Base-by-base conservation (phyloP, 1,140 invertebrate genomes). In the Tetranychus urticae region DNA sequence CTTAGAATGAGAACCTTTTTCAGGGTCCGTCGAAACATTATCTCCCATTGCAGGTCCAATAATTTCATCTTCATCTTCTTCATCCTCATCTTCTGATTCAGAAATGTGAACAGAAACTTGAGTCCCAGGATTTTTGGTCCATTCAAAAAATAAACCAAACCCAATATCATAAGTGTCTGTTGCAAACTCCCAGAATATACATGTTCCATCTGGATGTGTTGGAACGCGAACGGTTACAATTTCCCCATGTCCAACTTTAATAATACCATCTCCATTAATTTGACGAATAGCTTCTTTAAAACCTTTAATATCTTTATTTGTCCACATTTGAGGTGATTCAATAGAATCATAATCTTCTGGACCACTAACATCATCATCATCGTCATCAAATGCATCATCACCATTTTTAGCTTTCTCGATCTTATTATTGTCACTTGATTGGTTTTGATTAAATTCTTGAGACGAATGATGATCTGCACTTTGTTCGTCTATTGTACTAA, bases 151-250 rank as follows among this genome's bases (percentile, higher is more conserved):
- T 52, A 99, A 81, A 6, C 94, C 96, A 76, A 99, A 99, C 56
- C 92, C 94, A 68, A 99, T 90, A 70, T 99, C 96, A 72, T 97
- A 98, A 68, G 81, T 82, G 71, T 99, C 96, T 0, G 94, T 98
- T 8, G 92, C 90, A 74, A 99, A 99, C 76, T 99, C 96, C 94
- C 94, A 99, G 72, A 92, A 97, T n/a, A 99, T 74, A 69, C 86
- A 87, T 1, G 83, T 81, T 0, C 93, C 94, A 69, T 90, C 85
- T 65, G 85, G 80, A 71, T 97, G 91, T 0, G 96, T 98, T 14
- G 96, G 96, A 35, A 99, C 96, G 60, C 93, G 77, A 1, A 98
- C 88, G 45, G 93, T 97, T 6, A 97, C 86, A 6, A 87, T 94
- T 76, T 98, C 93, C 10, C 94, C 94, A 71, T 97, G 93, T 0